Base-by-base conservation (phyloP, 1,140 invertebrate species). In the Dendrolimus kikuchii region DNA sequence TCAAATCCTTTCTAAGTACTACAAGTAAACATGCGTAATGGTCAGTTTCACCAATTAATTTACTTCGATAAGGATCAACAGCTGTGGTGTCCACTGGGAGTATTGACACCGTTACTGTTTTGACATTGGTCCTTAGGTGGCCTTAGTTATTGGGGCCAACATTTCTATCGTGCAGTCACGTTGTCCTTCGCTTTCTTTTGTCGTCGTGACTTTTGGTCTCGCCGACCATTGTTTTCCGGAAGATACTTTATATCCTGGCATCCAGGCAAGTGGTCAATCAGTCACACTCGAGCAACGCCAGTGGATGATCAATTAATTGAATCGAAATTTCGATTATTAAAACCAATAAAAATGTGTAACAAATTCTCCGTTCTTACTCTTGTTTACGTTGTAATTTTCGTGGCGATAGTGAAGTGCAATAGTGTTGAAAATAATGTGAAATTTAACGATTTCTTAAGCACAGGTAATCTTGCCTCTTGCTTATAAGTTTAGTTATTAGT, bases 231-330 rank as follows among this genome's bases (percentile, higher is more conserved):
- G 77, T 81, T 67, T 73, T 80, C 62, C 61, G 60, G 53, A 74
- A 66, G 75, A 81, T 71, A 74, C 75, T 83, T 85, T 86, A 86
- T 83, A 86, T 86, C 82, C 82, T 82, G 73, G 59, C 64, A 64
- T 66, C 68, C 71, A 60, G 66, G 69, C 69, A 71, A 72, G 72
- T 59, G 57, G 53, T 41, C 55, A 60, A 82, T 74, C 82, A 86
- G 80, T 86, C 68, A 81, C 64, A 66, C 59, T 55, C 64, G 49
- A 61, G 64, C 74, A 64, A 62, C 72, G 64, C 45, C 59, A 61
- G 61, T 61, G 51, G 54, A 66, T 66, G 75, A 75, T 64, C 70
- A 58, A 60, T 62, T 65, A 67, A 67, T 67, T 51, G 56, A 51
- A 23, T 36, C 44, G 40, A 41, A 51, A 50, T 57, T 58, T 55